Base-by-base conservation (phyloP, 2,797 vertebrate genomes). In the Spinibarbus caldwelli region DNA sequence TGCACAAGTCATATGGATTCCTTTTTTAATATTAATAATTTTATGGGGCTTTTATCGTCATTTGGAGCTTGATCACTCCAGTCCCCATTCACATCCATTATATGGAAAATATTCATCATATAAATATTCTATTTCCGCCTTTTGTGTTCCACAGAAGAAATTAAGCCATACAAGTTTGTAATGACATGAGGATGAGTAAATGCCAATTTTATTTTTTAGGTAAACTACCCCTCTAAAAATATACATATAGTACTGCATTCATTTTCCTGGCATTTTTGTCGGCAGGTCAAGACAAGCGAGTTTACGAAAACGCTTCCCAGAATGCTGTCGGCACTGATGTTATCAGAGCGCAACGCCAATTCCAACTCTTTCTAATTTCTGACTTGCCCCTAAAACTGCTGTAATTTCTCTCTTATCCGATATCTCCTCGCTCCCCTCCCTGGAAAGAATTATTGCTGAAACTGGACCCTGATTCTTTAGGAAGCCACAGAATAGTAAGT, bases 291-390 rank as follows among this genome's bases (percentile, higher is more conserved):
- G 83, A 89, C 82, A 86, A 89, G 86, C 86, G 54, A 89, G 89
- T 92, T 93, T 92, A 92, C 83, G 88, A 80, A 82, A 87, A 76
- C 23, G 71, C 78, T 91, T 93, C 89, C 89, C 89, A 91, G 86
- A 91, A 90, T 88, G 82, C 71, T 76, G 88, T 78, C 31, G 77
- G 68, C 82, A 87, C 87, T 90, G 87, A 91, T 83, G 85, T 83
- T 73, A 90, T 91, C 87, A 89, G 45, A 88, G 78, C 31, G 49
- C 52, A 80, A 84, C 85, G 84, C 82, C 85, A 82, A 86, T 70
- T 78, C 86, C 82, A 82, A 87, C 75, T 78, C 84, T 83, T n/a
- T 43, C 78, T 83, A 80, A 82, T 79, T 86, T 80, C 15, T 72
- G 86, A 49, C 86, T 83, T 38, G 26, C 52, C 70, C 57, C 36